Conservation (phyloP, 2,113 vertebrate species). For the Nannospalax galili region DNA sequence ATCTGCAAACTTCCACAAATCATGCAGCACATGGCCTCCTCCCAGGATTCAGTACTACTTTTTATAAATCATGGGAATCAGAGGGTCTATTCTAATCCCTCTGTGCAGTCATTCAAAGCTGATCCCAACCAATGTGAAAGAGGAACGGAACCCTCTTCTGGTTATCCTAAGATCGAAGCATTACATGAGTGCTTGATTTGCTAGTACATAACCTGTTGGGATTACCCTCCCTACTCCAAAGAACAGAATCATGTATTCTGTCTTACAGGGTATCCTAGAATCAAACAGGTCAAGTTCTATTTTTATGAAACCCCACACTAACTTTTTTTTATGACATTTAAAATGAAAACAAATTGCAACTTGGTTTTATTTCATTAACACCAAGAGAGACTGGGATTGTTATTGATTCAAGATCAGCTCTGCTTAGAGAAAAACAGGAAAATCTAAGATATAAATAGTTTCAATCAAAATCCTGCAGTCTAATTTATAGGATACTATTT, state of each 20-base stretch:
- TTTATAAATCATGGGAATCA: conserved; percentile 77
- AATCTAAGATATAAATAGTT: conserved; percentile 26
- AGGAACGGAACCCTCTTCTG: conserved; percentile 77
- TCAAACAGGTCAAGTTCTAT: background rate
- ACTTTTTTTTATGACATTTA: background rate
- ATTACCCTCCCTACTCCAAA: conserved; percentile 19
- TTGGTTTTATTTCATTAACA: conserved; percentile 45
- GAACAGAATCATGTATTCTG: conserved; percentile 38
- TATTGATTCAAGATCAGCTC: background rate
- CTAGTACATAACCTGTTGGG: conserved; percentile 58
- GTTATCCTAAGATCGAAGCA: conserved; percentile 58
- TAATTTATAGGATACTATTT: conserved; percentile 46
- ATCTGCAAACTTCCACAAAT: conserved; percentile 76
- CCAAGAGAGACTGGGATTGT: background rate
- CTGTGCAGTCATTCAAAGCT: conserved; percentile 84
- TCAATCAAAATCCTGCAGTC: conserved; percentile 17
- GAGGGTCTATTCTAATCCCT: conserved; percentile 83
- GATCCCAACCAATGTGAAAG: conserved; percentile 83
- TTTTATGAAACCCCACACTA: background rate
- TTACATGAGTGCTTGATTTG: conserved; percentile 70
- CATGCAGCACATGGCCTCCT: conserved; percentile 85
- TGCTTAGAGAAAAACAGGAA: conserved; percentile 11
- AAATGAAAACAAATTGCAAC: conserved; percentile 55
- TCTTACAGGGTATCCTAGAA: background rate
- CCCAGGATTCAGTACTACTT: conserved; percentile 84